Base-by-base conservation (phyloP, 2,113 vertebrate genomes). In the Sporophila hypoxantha region DNA sequence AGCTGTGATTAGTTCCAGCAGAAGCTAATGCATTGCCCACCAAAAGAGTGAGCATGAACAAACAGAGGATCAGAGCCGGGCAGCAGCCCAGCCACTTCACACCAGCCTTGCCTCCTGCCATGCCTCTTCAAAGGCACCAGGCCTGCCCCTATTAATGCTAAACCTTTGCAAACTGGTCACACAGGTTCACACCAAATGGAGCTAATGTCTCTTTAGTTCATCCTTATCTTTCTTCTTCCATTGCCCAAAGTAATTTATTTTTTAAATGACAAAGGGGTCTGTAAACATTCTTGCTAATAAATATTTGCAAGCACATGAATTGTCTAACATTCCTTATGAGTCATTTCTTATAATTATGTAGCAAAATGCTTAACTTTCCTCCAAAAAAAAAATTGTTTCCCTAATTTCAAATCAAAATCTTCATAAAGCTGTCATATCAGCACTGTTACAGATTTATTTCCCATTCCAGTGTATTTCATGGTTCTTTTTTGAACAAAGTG, bases 31-130 rank as follows among this genome's bases (percentile, higher is more conserved):
- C 20, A 29, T 34, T 0, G 0, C 13, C 37, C 6, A 4, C 62
- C 5, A 7, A 71, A 82, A 36, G 29, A 57, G 10, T 2, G 20
- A 83, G 22, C 5, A 1, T 4, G 15, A 77, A 61, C 42, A 69
- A 84, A 62, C 0, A 3, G 34, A 3, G 0, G 50, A 57, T 76
- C 29, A 32, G 75, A 75, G 78, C 56, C 26, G 0, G 0, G 0
- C 23, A 41, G 56, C 2, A 0, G 47, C 0, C 4, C 81, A 32
- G 64, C 10, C 4, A 2, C 64, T 79, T 84, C 52, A 36, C 25
- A 27, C 9, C 2, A 3, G 46, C 52, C 39, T 73, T 46, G 34
- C 55, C 59, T 88, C 57, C 62, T 56, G 25, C 30, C 0, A 0
- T 9, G 69, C 62, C 46, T 37, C 46, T 21, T 50, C 50, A 49